Percentiles rank a stretch among this genome's conserved stretches.
phyloP scores from a whole-genome alignment of 2,113 vertebrate species.

The Nannobrachium achirus region DNA sequence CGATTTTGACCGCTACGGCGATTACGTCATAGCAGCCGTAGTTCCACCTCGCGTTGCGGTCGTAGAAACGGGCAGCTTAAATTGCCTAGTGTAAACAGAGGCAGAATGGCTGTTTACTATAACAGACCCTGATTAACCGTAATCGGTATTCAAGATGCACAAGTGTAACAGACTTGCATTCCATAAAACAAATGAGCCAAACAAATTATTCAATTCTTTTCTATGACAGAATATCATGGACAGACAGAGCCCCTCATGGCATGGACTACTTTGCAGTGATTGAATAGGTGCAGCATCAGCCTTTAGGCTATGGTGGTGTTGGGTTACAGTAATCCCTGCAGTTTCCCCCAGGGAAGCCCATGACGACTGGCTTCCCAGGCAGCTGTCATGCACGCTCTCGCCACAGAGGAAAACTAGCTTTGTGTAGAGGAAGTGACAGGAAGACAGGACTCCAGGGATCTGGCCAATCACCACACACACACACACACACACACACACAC shows the following conservation, averaged over 20 bases:
- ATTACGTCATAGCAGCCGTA: too few relatives aligned
- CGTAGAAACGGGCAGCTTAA: too few relatives aligned
- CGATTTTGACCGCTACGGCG: too few relatives aligned
- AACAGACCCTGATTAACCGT: too few relatives aligned
- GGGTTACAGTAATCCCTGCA: slow-evolving; percentile 36
- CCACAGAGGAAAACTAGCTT: slow-evolving; percentile 34
- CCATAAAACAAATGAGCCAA: slow-evolving; percentile 41
- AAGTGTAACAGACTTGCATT: slow-evolving; percentile 36
- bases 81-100: too few relatives aligned
- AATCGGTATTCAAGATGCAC: too few relatives aligned
- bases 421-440: slow-evolving; percentile 55
- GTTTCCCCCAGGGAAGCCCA: slow-evolving; percentile 28
- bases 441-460: slow-evolving; percentile 61
- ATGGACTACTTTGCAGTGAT: slow-evolving; percentile 32
- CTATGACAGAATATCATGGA: too few relatives aligned
- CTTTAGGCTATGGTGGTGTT: slow-evolving; percentile 31
- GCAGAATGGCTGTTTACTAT: too few relatives aligned
- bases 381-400: slow-evolving; percentile 65
- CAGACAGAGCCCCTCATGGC: slow-evolving; percentile 20
- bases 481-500: too few relatives aligned
- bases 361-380: slow-evolving; percentile 51
- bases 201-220: too few relatives aligned
- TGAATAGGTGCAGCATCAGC: slow-evolving; percentile 39
- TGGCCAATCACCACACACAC: slow-evolving; percentile 78
- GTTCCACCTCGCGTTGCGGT: too few relatives aligned